These are phyloP conservation scores for mouse (Mus musculus) DNA, from an alignment of 2,113 vertebrate species.

Conservation along the genomic window DNA sequence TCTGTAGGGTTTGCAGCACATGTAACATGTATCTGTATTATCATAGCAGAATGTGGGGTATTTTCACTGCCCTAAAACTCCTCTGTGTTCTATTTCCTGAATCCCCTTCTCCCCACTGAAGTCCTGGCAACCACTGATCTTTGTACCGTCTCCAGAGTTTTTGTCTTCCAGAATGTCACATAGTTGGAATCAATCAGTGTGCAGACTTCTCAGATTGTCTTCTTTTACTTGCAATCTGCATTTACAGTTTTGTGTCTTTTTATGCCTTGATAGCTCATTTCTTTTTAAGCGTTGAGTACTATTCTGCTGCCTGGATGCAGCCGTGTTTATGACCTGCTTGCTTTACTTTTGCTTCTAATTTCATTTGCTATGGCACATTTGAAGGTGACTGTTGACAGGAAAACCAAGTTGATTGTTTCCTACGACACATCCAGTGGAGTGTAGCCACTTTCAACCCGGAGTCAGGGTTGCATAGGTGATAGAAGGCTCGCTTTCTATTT, in stretches of 20 bases:
- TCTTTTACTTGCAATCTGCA: slow-evolving; percentile 26
- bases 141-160: slow-evolving; percentile 7
- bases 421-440: not conserved
- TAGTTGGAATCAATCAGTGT: slow-evolving; percentile 45
- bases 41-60: not conserved
- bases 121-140: not conserved
- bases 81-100: not conserved
- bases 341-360: slow-evolving; percentile 52
- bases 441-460: not conserved
- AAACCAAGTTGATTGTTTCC: slow-evolving; percentile 24
- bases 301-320: slow-evolving; percentile 23
- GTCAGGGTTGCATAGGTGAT: slow-evolving; percentile 13
- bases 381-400: slow-evolving; percentile 16
- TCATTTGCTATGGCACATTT: slow-evolving; percentile 21
- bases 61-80: not conserved
- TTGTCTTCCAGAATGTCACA: slow-evolving; percentile 49
- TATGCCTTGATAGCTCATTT: slow-evolving; percentile 51
- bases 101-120: not conserved
- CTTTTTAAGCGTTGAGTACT: slow-evolving; percentile 33
- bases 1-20: not conserved
- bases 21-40: not conserved
- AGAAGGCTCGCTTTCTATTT: not conserved
- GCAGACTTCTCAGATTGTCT: slow-evolving; percentile 39
- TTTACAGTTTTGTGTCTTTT: slow-evolving; percentile 47
- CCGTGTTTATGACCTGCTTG: slow-evolving; percentile 29